phyloP scores from a whole-genome alignment of 2,113 vertebrate genomes.

The Connochaetes taurinus region DNA sequence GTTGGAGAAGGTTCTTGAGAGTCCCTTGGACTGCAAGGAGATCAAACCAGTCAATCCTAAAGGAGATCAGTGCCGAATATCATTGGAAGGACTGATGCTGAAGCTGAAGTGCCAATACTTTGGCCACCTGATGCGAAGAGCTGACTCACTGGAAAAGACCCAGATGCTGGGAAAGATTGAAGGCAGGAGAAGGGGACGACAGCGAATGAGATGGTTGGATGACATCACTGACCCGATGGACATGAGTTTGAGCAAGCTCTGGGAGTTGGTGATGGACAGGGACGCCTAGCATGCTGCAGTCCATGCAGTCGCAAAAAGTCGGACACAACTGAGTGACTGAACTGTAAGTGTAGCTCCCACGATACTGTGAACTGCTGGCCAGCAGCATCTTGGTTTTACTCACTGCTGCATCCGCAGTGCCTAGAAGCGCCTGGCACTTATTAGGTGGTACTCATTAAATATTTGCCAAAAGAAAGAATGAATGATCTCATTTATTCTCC shows the following conservation, averaged over 20 bases:
- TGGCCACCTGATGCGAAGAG: not conserved
- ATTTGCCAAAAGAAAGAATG: not conserved
- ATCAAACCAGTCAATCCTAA: not conserved
- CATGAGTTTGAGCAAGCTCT: not conserved
- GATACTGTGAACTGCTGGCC: not conserved
- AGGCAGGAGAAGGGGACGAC: not conserved
- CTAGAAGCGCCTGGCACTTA: not conserved
- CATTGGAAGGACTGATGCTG: not conserved
- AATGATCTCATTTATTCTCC: not conserved
- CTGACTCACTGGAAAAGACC: not conserved
- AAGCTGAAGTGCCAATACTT: not conserved
- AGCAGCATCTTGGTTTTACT: not conserved
- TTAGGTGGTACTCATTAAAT: not conserved
- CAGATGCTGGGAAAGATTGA: not conserved
- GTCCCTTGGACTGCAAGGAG: not conserved
- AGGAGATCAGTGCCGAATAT: not conserved
- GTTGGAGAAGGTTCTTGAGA: not conserved
- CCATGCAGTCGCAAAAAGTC: fast-evolving
- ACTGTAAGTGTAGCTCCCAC: not conserved
- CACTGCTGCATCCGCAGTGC: not conserved
- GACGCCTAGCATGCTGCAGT: not conserved
- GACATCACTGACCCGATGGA: not conserved
- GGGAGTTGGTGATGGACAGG: not conserved
- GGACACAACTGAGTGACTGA: fast-evolving
- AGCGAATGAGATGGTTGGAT: not conserved